phyloP scores from a whole-genome alignment of 2,113 vertebrate genomes.

The Xenotilapia caudafasciata region DNA sequence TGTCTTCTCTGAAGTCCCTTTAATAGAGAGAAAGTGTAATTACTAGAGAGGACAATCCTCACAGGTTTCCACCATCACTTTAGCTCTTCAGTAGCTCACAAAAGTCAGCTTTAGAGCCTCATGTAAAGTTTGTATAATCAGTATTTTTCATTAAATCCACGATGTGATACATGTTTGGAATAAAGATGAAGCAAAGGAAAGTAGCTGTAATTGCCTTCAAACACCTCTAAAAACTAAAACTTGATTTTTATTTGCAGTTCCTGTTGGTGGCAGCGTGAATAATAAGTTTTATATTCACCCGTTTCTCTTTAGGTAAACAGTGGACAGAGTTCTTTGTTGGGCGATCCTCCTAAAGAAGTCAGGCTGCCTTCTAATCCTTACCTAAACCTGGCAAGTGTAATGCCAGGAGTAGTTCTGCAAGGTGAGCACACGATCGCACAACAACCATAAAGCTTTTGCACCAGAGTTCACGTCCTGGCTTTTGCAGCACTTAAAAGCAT shows the following conservation, averaged over 20 bases:
- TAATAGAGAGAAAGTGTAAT: slow-evolving; percentile 45
- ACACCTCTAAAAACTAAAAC: background rate
- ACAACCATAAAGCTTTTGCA: background rate
- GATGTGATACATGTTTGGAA: background rate
- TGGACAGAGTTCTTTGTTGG: slow-evolving; percentile 87
- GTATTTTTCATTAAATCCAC: background rate
- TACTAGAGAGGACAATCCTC: slow-evolving; percentile 22
- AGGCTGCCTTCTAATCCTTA: slow-evolving; percentile 93
- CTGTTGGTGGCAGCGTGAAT: background rate
- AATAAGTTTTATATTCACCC: background rate
- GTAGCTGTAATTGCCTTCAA: background rate
- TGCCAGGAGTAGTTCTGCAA: slow-evolving; percentile 84
- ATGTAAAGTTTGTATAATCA: background rate
- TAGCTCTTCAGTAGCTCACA: background rate
- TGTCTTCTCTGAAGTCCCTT: slow-evolving; percentile 22
- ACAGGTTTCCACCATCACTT: background rate
- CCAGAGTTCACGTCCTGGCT: background rate
- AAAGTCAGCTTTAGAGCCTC: background rate
- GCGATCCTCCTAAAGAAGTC: slow-evolving; percentile 93
- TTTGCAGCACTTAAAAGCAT: background rate
- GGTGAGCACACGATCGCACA: slow-evolving; percentile 39
- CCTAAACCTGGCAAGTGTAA: slow-evolving; percentile 90
- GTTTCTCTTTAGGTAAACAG: slow-evolving; percentile 65
- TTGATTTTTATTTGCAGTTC: background rate
- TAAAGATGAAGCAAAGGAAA: background rate